Evolutionary conservation across 2,113 vertebrate species (phyloP), one percentile per base, ranked within the genome.

Genomic region (Helogale parvula): DNA sequence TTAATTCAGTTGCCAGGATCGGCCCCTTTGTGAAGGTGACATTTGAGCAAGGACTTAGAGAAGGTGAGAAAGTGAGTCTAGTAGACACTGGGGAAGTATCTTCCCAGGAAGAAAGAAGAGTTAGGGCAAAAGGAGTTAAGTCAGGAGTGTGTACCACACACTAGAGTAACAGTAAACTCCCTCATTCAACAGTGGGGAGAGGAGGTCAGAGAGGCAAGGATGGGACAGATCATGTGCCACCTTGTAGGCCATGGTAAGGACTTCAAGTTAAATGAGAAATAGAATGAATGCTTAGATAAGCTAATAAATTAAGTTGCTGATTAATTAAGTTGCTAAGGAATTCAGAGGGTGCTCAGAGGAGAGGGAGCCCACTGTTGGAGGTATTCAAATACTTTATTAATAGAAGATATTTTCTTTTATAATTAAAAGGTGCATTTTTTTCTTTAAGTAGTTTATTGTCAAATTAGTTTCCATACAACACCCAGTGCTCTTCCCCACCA

Each of bases 371-470:
- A 72, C n/a, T 54, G 47, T 29, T 69, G 29, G n/a, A 83, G 6
- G 31, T 11, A 63, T 89, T 95, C 31, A 92, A 69, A 94, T 68
- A 68, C 17, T 84, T 38, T 81, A 92, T 95, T 77, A 97, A 82
- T 86, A 79, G 57, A 77, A 35, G 14, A 66, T 38, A 63, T 68
- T 69, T 57, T 86, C 6, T 79, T 96, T 86, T 76, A 38, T 41
- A 96, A 29, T 96, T 90, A 86, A 80, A 88, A 94, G 29, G 13
- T 83, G 10, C 10, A 25, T 57, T 82, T 93, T 92, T 41, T 41
- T 41, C 38, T 41, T 41, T 41, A 41, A 41, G 38, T 41, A 41
- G 38, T 41, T 41, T 41, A 41, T 41, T 41, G 38, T 41, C 38
- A 41, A 4, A 41, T 41, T 41, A 41, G 38, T 41, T 41, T 41